Evolutionary conservation across 2,797 vertebrate genomes (phyloP).

Genomic region (Sebastes matsubarae): DNA sequence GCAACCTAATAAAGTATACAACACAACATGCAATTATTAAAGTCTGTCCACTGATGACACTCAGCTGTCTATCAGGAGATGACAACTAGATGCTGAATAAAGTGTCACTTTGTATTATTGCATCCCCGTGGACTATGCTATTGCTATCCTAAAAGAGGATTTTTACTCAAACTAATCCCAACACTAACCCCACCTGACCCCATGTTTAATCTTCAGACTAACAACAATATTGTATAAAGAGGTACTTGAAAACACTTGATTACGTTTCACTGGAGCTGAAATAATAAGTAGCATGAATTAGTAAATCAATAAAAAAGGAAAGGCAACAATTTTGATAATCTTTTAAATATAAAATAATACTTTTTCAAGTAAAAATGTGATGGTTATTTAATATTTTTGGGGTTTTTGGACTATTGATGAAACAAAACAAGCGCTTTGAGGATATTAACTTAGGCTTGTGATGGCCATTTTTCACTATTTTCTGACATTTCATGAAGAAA

Average conservation of each 20-base stretch:
- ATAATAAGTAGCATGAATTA: not conserved
- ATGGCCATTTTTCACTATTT: not conserved
- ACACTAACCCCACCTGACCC: not conserved
- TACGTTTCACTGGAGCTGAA: not conserved
- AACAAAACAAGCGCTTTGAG: not conserved
- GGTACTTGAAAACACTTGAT: not conserved
- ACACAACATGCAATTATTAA: slow-evolving; percentile 8
- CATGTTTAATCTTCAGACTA: not conserved
- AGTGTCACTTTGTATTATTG: not conserved
- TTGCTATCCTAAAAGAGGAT: not conserved
- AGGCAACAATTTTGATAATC: not conserved
- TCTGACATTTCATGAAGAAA: not conserved
- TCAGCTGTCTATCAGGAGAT: not conserved
- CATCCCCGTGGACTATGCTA: not conserved
- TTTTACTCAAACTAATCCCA: not conserved
- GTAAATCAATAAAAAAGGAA: not conserved
- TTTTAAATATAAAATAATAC: too few species aligned
- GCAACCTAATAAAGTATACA: not conserved
- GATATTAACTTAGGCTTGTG: accelerated
- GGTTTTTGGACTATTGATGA: not conserved
- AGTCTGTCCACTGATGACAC: not conserved
- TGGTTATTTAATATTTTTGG: not conserved
- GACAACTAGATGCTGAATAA: not conserved
- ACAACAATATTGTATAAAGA: not conserved
- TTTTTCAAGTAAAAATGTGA: not conserved